Conservation (phyloP, 35 echinoderm and acorn worm genomes). For the Apostichopus californicus region DNA sequence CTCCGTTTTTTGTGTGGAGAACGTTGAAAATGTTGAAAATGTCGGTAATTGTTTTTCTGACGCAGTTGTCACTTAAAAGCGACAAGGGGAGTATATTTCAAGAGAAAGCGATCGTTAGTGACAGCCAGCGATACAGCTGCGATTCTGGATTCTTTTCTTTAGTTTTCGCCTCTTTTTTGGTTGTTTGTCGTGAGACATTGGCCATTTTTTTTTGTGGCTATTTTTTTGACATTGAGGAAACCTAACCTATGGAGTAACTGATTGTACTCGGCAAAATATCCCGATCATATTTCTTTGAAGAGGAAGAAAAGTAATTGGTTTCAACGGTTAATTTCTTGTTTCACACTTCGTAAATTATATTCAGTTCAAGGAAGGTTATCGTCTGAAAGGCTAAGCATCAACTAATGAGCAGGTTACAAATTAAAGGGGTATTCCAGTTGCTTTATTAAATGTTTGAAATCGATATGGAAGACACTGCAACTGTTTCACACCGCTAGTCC, state of each 20-base stretch:
- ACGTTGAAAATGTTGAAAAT: constrained; percentile 1
- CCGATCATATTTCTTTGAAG: constrained; percentile 34
- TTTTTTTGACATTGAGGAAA: constrained; percentile 10
- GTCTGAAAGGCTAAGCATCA: constrained; percentile 3
- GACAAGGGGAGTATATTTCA: constrained; percentile 57
- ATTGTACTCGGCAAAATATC: constrained; percentile 17
- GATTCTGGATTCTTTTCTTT: neutral
- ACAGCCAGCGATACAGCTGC: constrained; percentile 35
- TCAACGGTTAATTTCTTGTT: constrained; percentile 58
- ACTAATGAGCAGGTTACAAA: constrained; percentile 24
- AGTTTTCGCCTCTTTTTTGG: neutral
- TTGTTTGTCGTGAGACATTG: neutral
- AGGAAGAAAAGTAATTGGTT: constrained; percentile 50
- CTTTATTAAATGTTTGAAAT: too few species aligned
- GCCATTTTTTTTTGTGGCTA: neutral
- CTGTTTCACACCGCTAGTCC: too few species aligned
- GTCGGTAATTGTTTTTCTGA: constrained; percentile 55
- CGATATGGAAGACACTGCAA: too few species aligned
- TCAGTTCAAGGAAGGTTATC: neutral
- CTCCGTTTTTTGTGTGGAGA: neutral
- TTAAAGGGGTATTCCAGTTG: neutral
- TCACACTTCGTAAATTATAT: constrained; percentile 49
- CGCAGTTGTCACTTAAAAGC: constrained; percentile 55
- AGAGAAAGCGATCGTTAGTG: neutral
- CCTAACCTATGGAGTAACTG: constrained; percentile 36